Conservation (phyloP, 2,113 vertebrate species). For the Seriola aureovittata region DNA sequence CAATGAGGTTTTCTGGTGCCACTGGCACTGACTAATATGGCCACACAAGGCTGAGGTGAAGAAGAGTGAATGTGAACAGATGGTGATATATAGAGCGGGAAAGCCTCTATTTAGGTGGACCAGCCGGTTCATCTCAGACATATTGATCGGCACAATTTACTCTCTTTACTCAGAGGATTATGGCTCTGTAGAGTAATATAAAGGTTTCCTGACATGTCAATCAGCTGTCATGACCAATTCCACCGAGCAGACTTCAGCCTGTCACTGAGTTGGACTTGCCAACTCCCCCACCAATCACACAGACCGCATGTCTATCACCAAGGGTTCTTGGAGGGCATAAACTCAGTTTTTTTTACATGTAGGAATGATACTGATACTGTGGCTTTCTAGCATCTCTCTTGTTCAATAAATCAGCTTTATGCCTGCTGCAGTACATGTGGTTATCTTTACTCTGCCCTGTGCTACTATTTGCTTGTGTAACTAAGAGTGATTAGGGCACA, state of each 20-base stretch:
- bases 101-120: slow-evolving; percentile 66
- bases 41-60: slow-evolving; percentile 72
- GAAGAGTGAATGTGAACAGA: slow-evolving; percentile 67
- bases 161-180: slow-evolving; percentile 81
- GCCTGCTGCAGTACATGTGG: neutral
- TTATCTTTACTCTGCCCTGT: slow-evolving; percentile 34
- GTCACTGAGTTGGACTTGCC: slow-evolving; percentile 69
- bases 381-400: slow-evolving; percentile 24
- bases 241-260: slow-evolving; percentile 71
- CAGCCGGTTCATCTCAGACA: slow-evolving; percentile 76
- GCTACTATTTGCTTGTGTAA: slow-evolving; percentile 32
- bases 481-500: slow-evolving; percentile 32
- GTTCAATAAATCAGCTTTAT: slow-evolving; percentile 35
- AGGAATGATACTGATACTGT: slow-evolving; percentile 43
- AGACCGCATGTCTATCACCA: slow-evolving; percentile 56
- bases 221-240: slow-evolving; percentile 81
- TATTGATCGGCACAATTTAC: slow-evolving; percentile 83
- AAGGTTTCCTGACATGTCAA: slow-evolving; percentile 84
- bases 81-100: slow-evolving; percentile 63
- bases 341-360: slow-evolving; percentile 12
- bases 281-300: slow-evolving; percentile 60
- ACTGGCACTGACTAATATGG: slow-evolving; percentile 40
- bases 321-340: slow-evolving; percentile 58
- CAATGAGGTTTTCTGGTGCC: slow-evolving; percentile 11
- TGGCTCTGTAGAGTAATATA: slow-evolving; percentile 82